Percentiles rank a stretch among this genome's conserved stretches.
Evolutionary conservation across 1,140 invertebrate genomes (phyloP).

Genomic region (Drosophila dunni): DNA sequence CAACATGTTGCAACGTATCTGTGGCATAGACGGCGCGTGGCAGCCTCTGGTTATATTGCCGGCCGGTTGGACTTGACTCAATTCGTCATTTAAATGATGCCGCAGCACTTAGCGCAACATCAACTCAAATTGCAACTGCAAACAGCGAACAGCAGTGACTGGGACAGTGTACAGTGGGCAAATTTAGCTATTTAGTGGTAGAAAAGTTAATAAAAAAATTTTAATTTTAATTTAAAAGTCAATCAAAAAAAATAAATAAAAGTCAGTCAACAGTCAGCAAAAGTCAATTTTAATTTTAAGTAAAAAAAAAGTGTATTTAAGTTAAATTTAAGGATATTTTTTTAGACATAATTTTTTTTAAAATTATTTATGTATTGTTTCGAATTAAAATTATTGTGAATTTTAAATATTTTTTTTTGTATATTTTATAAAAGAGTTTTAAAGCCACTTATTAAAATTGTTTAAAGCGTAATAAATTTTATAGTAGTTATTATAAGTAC

Average conservation of each 20-base stretch:
- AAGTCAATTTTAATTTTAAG: no score
- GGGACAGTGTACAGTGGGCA: not conserved
- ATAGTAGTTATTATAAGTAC: no score
- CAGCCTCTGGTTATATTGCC: slow-evolving; percentile 37
- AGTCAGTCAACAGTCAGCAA: no score
- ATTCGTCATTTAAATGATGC: slow-evolving; percentile 79
- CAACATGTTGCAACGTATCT: not conserved
- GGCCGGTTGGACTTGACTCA: slow-evolving; percentile 71
- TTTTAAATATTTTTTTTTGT: not conserved
- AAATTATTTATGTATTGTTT: not conserved
- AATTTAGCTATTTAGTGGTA: no score
- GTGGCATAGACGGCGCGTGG: not conserved
- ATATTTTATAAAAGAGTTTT: no score
- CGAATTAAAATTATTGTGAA: not conserved
- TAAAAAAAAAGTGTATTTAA: no score
- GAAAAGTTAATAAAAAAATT: no score
- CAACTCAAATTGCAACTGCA: slow-evolving; percentile 70
- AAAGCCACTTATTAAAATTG: no score
- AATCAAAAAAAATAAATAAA: no score
- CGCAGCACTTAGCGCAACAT: slow-evolving; percentile 77
- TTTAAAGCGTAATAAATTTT: no score
- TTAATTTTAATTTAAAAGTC: no score
- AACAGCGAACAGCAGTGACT: slow-evolving; percentile 10
- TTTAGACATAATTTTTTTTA: not conserved
- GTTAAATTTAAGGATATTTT: no score